These are phyloP conservation scores for Hemaris fuciformis DNA, from an alignment of 2,888 invertebrate genomes.

Conservation along the genomic window DNA sequence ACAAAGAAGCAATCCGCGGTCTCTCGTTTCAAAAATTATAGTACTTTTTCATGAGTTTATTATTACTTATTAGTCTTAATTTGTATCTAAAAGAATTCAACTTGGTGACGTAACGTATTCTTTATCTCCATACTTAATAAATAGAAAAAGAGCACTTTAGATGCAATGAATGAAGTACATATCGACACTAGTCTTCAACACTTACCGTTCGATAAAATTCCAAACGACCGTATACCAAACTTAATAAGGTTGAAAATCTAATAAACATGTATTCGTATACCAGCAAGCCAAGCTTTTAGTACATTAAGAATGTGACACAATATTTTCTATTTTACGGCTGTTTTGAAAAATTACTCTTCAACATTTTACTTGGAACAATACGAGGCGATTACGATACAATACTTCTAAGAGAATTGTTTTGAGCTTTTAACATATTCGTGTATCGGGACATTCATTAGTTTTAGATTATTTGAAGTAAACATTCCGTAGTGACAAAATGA, in stretches of 20 bases:
- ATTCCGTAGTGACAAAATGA: too few species aligned
- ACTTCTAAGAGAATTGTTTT: slow-evolving; percentile 1
- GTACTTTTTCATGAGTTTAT: too few species aligned
- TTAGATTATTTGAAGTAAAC: background rate
- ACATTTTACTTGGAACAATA: slow-evolving; percentile 14
- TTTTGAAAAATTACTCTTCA: slow-evolving; percentile 17
- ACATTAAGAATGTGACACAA: slow-evolving; percentile 23
- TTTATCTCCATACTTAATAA: slow-evolving; percentile 31
- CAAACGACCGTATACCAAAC: background rate
- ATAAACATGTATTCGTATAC: background rate
- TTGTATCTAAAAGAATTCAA: background rate
- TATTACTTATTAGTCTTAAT: too few species aligned
- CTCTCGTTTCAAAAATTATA: too few species aligned
- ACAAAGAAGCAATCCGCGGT: too few species aligned
- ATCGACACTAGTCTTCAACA: slow-evolving; percentile 10
- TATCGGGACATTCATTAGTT: background rate
- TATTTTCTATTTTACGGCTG: slow-evolving; percentile 20
- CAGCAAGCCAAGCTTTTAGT: slow-evolving; percentile 22
- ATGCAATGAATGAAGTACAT: background rate
- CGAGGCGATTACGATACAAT: slow-evolving; percentile 23
- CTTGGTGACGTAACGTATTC: background rate
- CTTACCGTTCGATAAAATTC: background rate
- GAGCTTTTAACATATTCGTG: background rate
- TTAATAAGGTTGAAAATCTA: slow-evolving; percentile 12
- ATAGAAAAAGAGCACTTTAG: slow-evolving; percentile 37